Percentiles rank a stretch among this genome's conserved stretches.
Evolutionary conservation across 2,888 invertebrate species (phyloP).

Genomic region (Drosophila picticornis): DNA sequence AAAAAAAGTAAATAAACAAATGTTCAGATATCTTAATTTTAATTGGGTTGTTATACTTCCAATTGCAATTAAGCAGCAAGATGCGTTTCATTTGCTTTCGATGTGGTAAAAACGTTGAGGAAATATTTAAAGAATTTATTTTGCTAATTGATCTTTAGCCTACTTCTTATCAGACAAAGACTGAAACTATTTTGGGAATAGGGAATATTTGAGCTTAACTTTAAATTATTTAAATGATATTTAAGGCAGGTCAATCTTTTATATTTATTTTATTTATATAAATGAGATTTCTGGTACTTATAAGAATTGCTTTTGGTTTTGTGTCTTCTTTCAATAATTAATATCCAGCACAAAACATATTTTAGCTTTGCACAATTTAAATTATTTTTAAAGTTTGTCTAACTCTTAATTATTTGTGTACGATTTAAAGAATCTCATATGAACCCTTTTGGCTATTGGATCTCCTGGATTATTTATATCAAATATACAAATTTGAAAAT

Average conservation of each 20-base stretch:
- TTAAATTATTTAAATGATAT: background rate
- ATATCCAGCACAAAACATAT: background rate
- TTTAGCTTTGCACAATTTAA: background rate
- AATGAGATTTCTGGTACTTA: background rate
- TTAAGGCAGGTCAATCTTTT: background rate
- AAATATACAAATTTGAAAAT: background rate
- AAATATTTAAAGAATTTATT: background rate
- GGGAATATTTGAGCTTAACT: background rate
- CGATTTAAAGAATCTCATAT: fast-evolving
- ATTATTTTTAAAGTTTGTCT: background rate
- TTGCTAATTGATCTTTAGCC: background rate
- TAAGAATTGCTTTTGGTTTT: background rate
- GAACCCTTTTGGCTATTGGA: background rate
- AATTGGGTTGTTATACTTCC: background rate
- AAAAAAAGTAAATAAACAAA: background rate
- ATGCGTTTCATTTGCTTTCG: background rate
- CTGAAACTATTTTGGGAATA: background rate
- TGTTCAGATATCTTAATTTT: background rate
- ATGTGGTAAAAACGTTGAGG: background rate
- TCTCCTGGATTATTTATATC: background rate
- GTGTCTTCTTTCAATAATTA: background rate
- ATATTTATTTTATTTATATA: background rate
- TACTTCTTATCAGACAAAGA: background rate
- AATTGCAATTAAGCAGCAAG: background rate
- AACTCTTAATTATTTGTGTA: background rate